These are phyloP conservation scores for Siniperca obscura DNA, from an alignment of 2,797 vertebrate genomes.

Conservation along the genomic window DNA sequence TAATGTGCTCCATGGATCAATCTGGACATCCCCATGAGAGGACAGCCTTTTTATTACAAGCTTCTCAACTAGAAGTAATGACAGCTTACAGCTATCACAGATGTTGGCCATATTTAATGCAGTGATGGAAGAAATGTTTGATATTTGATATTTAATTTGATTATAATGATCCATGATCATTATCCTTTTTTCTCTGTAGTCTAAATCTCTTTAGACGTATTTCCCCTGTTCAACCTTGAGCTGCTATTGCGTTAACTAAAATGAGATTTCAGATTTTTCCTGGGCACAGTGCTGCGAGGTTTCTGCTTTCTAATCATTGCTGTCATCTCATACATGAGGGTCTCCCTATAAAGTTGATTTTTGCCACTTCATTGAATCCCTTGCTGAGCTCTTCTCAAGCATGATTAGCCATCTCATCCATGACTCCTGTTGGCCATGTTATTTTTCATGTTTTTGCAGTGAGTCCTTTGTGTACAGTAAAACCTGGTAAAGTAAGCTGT, in stretches of 20 bases:
- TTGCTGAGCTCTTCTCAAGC: constrained; percentile 48
- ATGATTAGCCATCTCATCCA: constrained; percentile 41
- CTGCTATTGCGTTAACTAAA: constrained; percentile 5
- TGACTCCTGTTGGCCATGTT: constrained; percentile 33
- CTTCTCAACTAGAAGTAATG: constrained; percentile 32
- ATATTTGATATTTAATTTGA: not conserved
- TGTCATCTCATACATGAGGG: constrained; percentile 26
- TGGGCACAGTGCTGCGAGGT: not conserved
- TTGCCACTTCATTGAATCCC: constrained; percentile 43
- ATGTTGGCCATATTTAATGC: not conserved
- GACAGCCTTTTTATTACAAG: constrained; percentile 40
- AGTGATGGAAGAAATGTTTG: not conserved
- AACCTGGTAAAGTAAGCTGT: constrained; percentile 1
- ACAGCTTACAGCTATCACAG: constrained; percentile 23
- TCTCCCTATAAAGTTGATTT: constrained; percentile 32
- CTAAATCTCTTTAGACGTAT: not conserved
- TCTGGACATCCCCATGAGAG: constrained; percentile 42
- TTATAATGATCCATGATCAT: constrained; percentile 1
- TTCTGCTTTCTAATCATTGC: constrained; percentile 36
- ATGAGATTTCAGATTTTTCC: constrained; percentile 27
- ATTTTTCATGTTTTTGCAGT: constrained; percentile 29
- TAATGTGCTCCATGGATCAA: constrained; percentile 61
- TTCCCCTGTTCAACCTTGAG: constrained; percentile 14
- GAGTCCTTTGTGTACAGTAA: constrained; percentile 22
- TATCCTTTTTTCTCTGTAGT: not conserved